Evolutionary conservation across 1,140 invertebrate species (phyloP).

Genomic region (Portunus trituberculatus): DNA sequence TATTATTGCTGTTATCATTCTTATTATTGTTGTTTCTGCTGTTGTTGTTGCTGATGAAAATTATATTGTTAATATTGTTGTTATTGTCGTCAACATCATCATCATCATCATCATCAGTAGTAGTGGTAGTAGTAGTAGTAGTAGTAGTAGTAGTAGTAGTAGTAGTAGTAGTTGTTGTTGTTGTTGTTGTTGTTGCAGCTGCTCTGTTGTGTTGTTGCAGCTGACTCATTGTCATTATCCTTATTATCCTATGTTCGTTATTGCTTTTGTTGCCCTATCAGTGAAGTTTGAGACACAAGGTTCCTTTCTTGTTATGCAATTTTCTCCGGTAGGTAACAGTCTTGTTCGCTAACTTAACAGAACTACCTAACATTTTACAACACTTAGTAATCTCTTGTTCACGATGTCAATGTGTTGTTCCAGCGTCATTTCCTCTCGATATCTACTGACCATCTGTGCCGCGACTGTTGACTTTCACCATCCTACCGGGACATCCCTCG

Average conservation of each 20-base stretch:
- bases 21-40: slow-evolving; percentile 13
- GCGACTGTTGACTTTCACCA: too few species aligned
- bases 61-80: not conserved
- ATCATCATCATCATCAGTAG: not conserved
- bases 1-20: slow-evolving; percentile 15
- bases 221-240: not conserved
- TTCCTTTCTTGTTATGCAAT: too few species aligned
- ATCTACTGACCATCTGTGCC: too few species aligned
- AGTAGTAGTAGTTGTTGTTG: not conserved
- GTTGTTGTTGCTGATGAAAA: not conserved
- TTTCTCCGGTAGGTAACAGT: too few species aligned
- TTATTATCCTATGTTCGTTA: slow-evolving; percentile 4
- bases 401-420: too few species aligned
- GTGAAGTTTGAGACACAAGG: too few species aligned
- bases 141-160: not conserved
- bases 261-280: not conserved
- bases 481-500: too few species aligned
- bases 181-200: not conserved
- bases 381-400: too few species aligned
- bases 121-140: not conserved
- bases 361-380: too few species aligned
- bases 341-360: too few species aligned
- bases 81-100: slow-evolving; percentile 12
- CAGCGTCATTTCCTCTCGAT: too few species aligned
- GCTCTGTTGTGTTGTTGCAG: not conserved